Conservation (phyloP, 2,113 vertebrate species). For the Seriola quinqueradiata region DNA sequence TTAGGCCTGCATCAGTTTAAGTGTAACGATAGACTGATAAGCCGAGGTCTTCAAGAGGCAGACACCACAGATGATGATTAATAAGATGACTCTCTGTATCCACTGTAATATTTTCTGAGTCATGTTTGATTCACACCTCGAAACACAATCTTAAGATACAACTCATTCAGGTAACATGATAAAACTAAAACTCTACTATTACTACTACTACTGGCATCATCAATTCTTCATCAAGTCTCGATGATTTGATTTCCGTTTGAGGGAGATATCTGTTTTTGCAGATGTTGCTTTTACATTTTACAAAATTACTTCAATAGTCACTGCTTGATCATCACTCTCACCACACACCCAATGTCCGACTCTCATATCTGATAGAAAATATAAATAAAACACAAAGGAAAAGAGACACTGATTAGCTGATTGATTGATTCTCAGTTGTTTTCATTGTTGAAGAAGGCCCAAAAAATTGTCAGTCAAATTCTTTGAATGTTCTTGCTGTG, state of each 20-base stretch:
- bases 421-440: background rate
- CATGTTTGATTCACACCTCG: background rate
- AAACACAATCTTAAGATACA: background rate
- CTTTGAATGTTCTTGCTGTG: background rate
- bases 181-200: no score
- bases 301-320: no score
- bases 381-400: background rate
- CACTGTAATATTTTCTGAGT: background rate
- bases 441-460: no score
- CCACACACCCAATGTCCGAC: background rate
- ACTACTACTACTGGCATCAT: background rate
- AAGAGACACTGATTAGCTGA: background rate
- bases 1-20: no score
- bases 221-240: background rate
- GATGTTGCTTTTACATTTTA: background rate
- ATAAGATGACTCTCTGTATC: background rate
- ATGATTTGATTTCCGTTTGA: background rate
- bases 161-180: background rate
- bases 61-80: background rate
- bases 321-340: background rate
- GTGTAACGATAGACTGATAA: background rate
- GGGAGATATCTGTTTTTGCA: no score
- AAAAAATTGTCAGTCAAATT: background rate
- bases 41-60: no score
- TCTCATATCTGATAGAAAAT: background rate